Base-by-base conservation (phyloP, 2,888 invertebrate species). In the Neoaliturus tenellus region DNA sequence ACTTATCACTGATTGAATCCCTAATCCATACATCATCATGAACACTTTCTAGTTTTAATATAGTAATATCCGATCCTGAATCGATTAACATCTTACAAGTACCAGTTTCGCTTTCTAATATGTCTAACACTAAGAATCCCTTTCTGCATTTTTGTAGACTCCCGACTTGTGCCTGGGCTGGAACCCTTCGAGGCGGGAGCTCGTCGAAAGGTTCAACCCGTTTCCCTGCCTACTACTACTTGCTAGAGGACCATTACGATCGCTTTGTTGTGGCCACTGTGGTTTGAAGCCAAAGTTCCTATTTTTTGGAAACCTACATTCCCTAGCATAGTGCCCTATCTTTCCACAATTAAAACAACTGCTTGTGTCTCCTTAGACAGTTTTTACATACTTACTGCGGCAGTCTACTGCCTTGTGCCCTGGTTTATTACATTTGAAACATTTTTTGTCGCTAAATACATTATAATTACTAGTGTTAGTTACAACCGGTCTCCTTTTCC, bases 381-480 rank as follows among this genome's bases (percentile, higher is more conserved):
- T 10, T 25, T 67, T 67, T 14, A 67, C 67, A 12, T 67, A 28
- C 5, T 25, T 67, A 23, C 6, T 39, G 6, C 71, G 5, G 20
- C 71, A 71, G 6, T 71, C n/a, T 71, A 17, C 23, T 12, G 71
- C 33, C 14, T 12, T 67, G 23, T 71, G 71, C 12, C 71, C 71
- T 6, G n/a, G 23, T 71, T 39, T 71, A 17, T 71, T 10, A 23
- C 71, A 71, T 20, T 71, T 71, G n/a, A 35, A 71, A 71, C 71
- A 71, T 20, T n/a, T n/a, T n/a, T 67, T 39, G 39, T 39, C 39
- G 12, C 12, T 39, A n/a, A n/a, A 39, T 6, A 6, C 12, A 39
- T n/a, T n/a, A n/a, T n/a, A n/a, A n/a, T 8, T 39, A 55, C 23
- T 55, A 55, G 6, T 23, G 23, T 55, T 55, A 55, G 55, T 6